These are phyloP conservation scores for Lepidurus couesii DNA, from an alignment of 1,140 invertebrate genomes.

Conservation along the genomic window DNA sequence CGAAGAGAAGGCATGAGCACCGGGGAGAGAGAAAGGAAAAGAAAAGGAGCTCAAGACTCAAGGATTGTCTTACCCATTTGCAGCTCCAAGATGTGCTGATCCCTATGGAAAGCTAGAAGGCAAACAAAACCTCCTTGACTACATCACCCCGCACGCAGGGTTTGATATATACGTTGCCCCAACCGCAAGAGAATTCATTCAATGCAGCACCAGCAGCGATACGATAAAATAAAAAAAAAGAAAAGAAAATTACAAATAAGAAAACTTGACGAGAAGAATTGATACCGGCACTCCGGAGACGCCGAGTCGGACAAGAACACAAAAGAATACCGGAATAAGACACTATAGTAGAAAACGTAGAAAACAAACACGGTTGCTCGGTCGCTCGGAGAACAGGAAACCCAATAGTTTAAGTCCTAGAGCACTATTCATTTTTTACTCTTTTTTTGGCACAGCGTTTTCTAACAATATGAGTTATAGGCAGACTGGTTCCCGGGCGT, in stretches of 20 bases:
- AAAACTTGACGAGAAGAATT: slow-evolving; percentile 9
- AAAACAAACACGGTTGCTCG: background rate
- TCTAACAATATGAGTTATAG: too few relatives aligned
- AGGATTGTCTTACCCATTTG: slow-evolving; percentile 22
- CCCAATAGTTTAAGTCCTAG: background rate
- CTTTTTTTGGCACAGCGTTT: too few relatives aligned
- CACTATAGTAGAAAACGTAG: background rate
- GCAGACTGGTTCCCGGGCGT: too few relatives aligned
- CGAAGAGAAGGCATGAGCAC: background rate
- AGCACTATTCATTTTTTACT: background rate
- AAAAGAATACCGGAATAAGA: slow-evolving; percentile 7
- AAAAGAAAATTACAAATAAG: background rate
- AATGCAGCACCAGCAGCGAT: background rate
- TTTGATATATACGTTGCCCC: slow-evolving; percentile 5
- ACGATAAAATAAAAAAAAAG: background rate
- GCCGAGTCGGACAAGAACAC: background rate
- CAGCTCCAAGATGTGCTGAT: slow-evolving; percentile 21
- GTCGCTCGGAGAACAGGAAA: background rate
- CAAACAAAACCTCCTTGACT: slow-evolving; percentile 22
- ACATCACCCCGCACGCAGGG: slow-evolving; percentile 6
- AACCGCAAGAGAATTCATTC: slow-evolving; percentile 13
- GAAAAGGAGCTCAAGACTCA: background rate
- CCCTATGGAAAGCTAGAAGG: slow-evolving; percentile 17
- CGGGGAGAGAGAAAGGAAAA: background rate
- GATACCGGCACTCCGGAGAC: background rate